phyloP scores from a whole-genome alignment of 23 tunicate genomes.

The Trididemnum clinides region DNA sequence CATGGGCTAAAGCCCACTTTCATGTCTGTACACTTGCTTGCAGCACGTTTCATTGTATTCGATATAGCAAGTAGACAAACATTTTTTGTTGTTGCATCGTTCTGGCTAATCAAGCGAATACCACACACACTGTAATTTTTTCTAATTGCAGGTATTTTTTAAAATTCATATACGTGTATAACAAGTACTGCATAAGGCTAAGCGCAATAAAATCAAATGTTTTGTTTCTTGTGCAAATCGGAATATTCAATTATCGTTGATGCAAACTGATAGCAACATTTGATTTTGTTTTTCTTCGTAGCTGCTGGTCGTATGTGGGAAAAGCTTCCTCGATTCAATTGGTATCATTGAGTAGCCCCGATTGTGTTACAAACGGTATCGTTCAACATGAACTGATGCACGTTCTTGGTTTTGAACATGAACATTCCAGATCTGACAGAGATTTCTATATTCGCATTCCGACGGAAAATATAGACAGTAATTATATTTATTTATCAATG shows the following conservation, averaged over 20 bases:
- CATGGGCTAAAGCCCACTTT: too few species aligned
- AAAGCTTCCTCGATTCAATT: constrained; percentile 71
- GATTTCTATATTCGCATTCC: constrained; percentile 65
- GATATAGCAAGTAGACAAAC: too few species aligned
- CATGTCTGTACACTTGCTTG: too few species aligned
- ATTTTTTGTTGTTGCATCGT: too few species aligned
- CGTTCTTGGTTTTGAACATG: constrained; percentile 96
- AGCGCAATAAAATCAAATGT: too few species aligned
- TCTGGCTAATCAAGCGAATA: too few species aligned
- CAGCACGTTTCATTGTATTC: too few species aligned
- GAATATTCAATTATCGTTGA: background rate
- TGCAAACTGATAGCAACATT: background rate
- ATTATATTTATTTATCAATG: too few species aligned
- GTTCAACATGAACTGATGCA: constrained; percentile 96
- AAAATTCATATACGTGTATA: too few species aligned
- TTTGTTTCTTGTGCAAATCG: background rate
- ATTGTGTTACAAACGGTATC: constrained; percentile 82
- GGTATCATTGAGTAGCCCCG: constrained; percentile 84
- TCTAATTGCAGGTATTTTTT: too few species aligned
- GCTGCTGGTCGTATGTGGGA: constrained; percentile 98
- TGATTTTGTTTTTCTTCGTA: background rate
- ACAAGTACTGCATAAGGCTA: too few species aligned
- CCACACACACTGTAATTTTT: too few species aligned
- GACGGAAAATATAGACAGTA: background rate
- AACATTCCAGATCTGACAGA: constrained; percentile 96